A percentile compares a stretch with the other conserved stretches of the same genome.
These are phyloP conservation scores for Fistularia tabacaria DNA, from an alignment of 2,797 vertebrate genomes.

Conservation along the genomic window DNA sequence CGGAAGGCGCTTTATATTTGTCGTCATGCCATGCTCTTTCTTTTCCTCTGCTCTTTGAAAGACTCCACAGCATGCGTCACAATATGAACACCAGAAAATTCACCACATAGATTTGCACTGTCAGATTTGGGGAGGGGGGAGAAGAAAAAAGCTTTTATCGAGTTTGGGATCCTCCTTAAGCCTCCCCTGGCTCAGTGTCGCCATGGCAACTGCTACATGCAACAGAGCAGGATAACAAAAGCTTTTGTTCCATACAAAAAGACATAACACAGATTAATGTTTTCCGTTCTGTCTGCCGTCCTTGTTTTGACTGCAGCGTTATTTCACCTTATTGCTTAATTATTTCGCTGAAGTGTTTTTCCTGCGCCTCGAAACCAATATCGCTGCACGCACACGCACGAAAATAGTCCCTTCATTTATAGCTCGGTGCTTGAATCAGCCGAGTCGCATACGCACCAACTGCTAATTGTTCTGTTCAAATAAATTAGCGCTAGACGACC, in stretches of 20 bases:
- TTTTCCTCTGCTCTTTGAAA: constrained; percentile 21
- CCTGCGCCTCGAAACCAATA: not conserved
- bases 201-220: constrained; percentile 64
- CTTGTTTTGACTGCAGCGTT: constrained; percentile 29
- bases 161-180: constrained; percentile 55
- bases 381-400: not conserved
- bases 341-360: constrained; percentile 2
- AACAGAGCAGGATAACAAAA: constrained; percentile 50
- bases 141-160: constrained; percentile 40
- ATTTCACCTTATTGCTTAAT: constrained; percentile 32
- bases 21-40: constrained; percentile 23
- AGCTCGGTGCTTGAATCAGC: constrained; percentile 7
- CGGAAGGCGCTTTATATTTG: constrained; percentile 43
- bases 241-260: constrained; percentile 50
- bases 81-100: constrained; percentile 21
- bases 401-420: constrained; percentile 31
- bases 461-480: constrained; percentile 25
- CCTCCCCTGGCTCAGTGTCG: constrained; percentile 44
- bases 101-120: constrained; percentile 34
- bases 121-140: constrained; percentile 25
- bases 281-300: constrained; percentile 41
- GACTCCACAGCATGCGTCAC: constrained; percentile 16
- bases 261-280: constrained; percentile 39
- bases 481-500: constrained; percentile 15
- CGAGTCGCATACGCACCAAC: constrained; percentile 11